Evolutionary conservation across 2,888 invertebrate genomes (phyloP).

Genomic region (Eurytoma californica): DNA sequence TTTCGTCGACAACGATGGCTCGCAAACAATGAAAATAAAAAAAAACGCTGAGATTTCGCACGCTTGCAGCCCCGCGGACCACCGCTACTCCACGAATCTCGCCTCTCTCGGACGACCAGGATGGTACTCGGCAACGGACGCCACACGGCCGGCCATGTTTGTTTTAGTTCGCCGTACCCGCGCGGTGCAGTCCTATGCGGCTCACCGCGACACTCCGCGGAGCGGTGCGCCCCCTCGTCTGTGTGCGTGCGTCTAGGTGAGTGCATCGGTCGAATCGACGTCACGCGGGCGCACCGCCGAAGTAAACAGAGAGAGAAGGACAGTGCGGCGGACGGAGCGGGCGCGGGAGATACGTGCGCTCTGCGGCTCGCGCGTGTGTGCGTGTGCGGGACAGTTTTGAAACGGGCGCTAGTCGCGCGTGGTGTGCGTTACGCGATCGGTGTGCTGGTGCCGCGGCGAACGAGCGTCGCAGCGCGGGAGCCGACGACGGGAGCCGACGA

Average conservation of each 20-base stretch:
- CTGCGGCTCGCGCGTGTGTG: conserved; percentile 3
- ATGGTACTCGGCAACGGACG: conserved; percentile 64
- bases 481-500: neutral
- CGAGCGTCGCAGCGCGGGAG: too few relatives aligned
- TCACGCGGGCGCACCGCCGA: neutral
- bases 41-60: neutral
- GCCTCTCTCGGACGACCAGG: neutral
- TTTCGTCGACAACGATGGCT: neutral
- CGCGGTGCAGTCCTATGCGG: neutral
- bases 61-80: neutral
- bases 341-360: neutral
- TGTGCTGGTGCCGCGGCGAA: neutral
- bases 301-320: conserved; percentile 23
- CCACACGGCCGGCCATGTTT: conserved; percentile 70
- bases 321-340: neutral
- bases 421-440: conserved; percentile 18
- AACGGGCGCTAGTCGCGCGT: conserved; percentile 26
- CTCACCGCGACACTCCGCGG: neutral
- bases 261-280: neutral
- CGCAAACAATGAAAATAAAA: neutral
- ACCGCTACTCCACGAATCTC: neutral
- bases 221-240: neutral
- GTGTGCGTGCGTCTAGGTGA: neutral
- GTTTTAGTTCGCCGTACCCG: conserved; percentile 66
- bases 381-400: conserved; percentile 36